phyloP scores from a whole-genome alignment of 2,113 vertebrate genomes.

The Pithys albifrons region DNA sequence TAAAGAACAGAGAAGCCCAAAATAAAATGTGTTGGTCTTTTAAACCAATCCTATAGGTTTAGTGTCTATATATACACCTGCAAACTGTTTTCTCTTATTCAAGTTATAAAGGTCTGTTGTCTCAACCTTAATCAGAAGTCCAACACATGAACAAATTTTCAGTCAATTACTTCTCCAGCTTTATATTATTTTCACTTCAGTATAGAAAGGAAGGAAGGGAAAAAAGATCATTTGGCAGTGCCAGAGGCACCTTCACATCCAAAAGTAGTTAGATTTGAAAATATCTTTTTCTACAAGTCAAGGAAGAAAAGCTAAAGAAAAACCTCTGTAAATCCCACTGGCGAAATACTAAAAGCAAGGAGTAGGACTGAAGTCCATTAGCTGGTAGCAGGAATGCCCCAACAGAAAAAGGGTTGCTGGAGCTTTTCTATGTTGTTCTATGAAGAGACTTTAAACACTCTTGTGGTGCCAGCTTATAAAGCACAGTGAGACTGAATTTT shows the following conservation, averaged over 20 bases:
- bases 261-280: constrained; percentile 16
- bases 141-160: background rate
- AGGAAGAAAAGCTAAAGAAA: background rate
- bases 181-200: background rate
- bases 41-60: background rate
- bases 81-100: background rate
- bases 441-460: background rate
- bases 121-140: background rate
- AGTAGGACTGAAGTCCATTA: background rate
- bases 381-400: background rate
- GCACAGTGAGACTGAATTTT: background rate
- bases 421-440: background rate
- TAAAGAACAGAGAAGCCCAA: background rate
- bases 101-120: background rate
- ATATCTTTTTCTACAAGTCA: background rate
- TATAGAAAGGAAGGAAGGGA: background rate
- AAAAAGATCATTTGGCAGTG: background rate
- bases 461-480: background rate
- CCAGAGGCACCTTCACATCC: background rate
- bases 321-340: background rate
- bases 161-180: background rate
- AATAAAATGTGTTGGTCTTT: background rate
- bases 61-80: background rate
- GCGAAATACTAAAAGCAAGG: constrained; percentile 38
- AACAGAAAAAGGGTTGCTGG: background rate